Evolutionary conservation across 2,113 vertebrate genomes (phyloP), one percentile per base, ranked within the genome.

Genomic region (Rhinolophus ferrumequinum): DNA sequence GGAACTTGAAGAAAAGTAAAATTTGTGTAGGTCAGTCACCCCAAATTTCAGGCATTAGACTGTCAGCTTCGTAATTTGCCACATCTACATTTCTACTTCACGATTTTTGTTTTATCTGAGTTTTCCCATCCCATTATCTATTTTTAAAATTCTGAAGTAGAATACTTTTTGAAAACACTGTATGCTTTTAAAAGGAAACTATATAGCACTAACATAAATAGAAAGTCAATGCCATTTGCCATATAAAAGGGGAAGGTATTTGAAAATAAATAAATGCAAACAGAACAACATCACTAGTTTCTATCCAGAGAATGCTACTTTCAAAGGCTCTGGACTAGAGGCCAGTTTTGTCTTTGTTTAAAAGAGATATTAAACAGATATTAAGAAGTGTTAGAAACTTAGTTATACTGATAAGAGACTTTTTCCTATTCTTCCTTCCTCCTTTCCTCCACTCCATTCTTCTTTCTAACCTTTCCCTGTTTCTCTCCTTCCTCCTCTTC

Each of bases 241-340:
- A 77, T 86, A 92, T 50, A 89, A 72, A n/a, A 38, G 38, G 54
- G 15, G 35, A 52, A 62, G 44, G 11, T 47, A 64, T 58, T 41
- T 95, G 84, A 89, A 96, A 89, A 96, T 44, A 86, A 86, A 77
- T n/a, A 75, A 64, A 90, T 56, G 7, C 33, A 92, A 93, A 92
- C 8, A 92, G 35, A 95, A 92, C 22, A 83, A 52, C 1, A 12
- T n/a, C 16, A 15, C 24, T 87, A 41, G 33, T 66, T 90, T 90
- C 47, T 35, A 85, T 47, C 22, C 19, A 33, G 50, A 69, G 44
- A 91, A 66, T 58, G 22, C 26, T 89, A 16, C 18, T 44, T 89
- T 91, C 28, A 72, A 88, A 79, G 19, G 19, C 62, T 83, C 67
- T 79, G 6, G 73, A 28, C 44, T 38, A 69, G 2, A 96, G 19